These are phyloP conservation scores for Penaeus japonicus DNA, from an alignment of 1,140 invertebrate species.

Conservation along the genomic window DNA sequence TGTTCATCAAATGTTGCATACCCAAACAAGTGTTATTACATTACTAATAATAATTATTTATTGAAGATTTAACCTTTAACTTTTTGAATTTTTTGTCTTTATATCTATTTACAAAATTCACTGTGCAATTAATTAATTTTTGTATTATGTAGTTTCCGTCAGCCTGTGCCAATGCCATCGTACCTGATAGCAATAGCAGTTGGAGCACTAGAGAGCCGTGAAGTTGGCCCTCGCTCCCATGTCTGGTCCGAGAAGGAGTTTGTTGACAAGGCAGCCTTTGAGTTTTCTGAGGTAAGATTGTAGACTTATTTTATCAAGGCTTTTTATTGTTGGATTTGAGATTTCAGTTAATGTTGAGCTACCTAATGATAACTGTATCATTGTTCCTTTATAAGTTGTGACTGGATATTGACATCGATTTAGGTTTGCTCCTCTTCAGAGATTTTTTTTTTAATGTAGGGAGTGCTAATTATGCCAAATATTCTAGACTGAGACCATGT, in stretches of 20 bases:
- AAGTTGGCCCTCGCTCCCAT: conserved; percentile 79
- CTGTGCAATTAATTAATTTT: background rate
- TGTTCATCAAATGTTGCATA: too few species aligned
- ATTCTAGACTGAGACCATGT: conserved; percentile 80
- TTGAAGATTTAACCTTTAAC: too few species aligned
- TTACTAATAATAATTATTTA: too few species aligned
- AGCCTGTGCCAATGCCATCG: conserved; percentile 66
- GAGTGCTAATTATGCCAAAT: conserved; percentile 73
- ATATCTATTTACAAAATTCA: background rate
- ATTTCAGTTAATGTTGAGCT: too few species aligned
- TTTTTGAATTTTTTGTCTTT: too few species aligned
- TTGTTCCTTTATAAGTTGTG: too few species aligned
- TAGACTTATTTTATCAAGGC: background rate
- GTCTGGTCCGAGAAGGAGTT: conserved; percentile 91
- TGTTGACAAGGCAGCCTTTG: conserved; percentile 83
- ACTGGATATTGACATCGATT: too few species aligned
- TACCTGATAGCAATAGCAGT: conserved; percentile 85
- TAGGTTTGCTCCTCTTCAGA: too few species aligned
- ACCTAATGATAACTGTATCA: too few species aligned
- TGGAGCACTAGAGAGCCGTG: conserved; percentile 79
- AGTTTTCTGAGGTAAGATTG: conserved; percentile 76
- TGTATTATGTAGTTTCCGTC: conserved; percentile 46
- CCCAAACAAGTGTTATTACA: too few species aligned
- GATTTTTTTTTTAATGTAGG: background rate
- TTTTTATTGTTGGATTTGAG: background rate